A percentile compares a stretch with the other conserved stretches of the same genome.
phyloP scores from a whole-genome alignment of 2,113 vertebrate genomes.

The Blennius ocellaris region DNA sequence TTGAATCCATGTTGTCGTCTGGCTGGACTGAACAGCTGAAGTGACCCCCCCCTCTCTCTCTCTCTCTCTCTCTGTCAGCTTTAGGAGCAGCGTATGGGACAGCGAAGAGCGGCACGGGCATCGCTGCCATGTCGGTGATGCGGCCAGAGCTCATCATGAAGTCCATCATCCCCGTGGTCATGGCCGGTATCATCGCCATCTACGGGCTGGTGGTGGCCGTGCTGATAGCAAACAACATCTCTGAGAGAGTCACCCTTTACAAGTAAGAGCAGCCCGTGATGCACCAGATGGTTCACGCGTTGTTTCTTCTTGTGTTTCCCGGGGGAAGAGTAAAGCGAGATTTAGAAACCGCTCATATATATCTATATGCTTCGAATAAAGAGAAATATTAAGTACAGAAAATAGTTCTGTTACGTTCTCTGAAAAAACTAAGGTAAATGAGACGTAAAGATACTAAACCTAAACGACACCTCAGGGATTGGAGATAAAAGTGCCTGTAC shows the following conservation, averaged over 20 bases:
- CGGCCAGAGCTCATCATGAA: conserved; percentile 99
- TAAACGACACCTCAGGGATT: too few relatives aligned
- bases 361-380: too few relatives aligned
- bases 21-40: too few relatives aligned
- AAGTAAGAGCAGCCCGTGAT: conserved; percentile 83
- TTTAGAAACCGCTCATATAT: too few relatives aligned
- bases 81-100: conserved; percentile 98
- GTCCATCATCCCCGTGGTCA: conserved; percentile 99
- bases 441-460: too few relatives aligned
- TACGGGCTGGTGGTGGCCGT: conserved; percentile 98
- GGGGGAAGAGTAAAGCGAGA: too few relatives aligned
- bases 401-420: too few relatives aligned
- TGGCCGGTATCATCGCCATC: conserved; percentile 99
- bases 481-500: too few relatives aligned
- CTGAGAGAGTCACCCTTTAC: conserved; percentile 87
- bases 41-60: background rate
- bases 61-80: conserved; percentile 77
- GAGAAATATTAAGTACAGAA: too few relatives aligned
- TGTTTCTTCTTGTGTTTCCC: background rate
- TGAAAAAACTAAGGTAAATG: too few relatives aligned
- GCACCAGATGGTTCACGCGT: background rate
- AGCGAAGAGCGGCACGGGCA: conserved; percentile 97
- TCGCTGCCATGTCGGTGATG: conserved; percentile 99
- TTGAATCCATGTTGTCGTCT: too few relatives aligned
- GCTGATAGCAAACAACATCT: conserved; percentile 95